Base-by-base conservation (phyloP, 2,113 vertebrate genomes). In the Protomyctophum bolini region DNA sequence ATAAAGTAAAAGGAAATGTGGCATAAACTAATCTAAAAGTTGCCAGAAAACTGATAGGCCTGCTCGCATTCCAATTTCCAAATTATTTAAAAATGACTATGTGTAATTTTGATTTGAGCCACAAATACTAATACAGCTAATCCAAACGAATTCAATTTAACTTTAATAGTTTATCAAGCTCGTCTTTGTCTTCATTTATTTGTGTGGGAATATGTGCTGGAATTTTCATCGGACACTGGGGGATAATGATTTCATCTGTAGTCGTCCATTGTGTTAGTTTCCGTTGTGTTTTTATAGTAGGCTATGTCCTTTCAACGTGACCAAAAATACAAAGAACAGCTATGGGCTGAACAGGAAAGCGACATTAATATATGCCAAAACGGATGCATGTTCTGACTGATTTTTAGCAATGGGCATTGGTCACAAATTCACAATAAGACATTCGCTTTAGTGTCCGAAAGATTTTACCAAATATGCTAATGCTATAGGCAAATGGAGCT, bases 271-370 rank as follows among this genome's bases (percentile, higher is more conserved):
- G 89, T 90, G 65, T 89, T 84, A 78, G 70, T 77, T 80, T 72
- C 89, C 85, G 91, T 92, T 92, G 92, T 93, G 89, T 90, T 91
- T 87, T 90, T 77, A 87, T 83, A 78, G n/a, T n/a, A n/a, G n/a
- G n/a, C 61, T 73, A 64, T 79, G 81, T 64, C 67, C 72, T 83
- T 71, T 84, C 86, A 88, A 89, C 85, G 89, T 87, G 79, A 87
- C 83, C 33, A 46, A 75, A 88, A 92, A 89, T 86, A 90, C 79
- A 90, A 88, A 90, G 74, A 89, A 72, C 70, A 71, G 21, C 21
- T 21, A 21, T 21, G 48, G 73, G 83, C 83, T 80, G 81, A 74
- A 88, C 90, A 88, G 90, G 91, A 92, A 92, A 90, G 75, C 10
- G 62, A 82, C 72, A 81, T 89, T 88, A 41, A 41, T 87, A 89